Conservation (phyloP, 2,113 vertebrate genomes). For the Cyanoramphus novaezelandiae region DNA sequence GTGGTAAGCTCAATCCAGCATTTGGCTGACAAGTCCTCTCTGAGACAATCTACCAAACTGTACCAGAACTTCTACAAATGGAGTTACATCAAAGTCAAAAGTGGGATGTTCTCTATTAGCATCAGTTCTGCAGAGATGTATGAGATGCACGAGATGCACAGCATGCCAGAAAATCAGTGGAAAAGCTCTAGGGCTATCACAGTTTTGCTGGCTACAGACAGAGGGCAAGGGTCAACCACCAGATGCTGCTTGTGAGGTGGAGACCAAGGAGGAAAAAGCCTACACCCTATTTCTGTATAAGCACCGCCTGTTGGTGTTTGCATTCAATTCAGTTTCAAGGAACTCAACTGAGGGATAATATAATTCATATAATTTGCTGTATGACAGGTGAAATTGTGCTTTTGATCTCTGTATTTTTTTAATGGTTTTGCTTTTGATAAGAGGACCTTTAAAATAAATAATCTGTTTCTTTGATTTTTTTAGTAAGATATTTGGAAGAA, state of each 20-base stretch:
- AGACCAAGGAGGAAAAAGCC: not conserved
- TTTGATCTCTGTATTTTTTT: not conserved
- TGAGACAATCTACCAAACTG: not conserved
- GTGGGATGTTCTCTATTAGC: not conserved
- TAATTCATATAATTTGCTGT: not conserved
- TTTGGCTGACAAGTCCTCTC: not conserved
- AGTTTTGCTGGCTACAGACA: not conserved
- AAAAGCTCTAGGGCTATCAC: not conserved
- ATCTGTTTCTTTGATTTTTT: not conserved
- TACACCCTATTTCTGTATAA: not conserved
- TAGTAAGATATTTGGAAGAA: not conserved
- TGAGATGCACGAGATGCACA: accelerated
- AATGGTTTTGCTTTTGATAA: slow-evolving; percentile 19
- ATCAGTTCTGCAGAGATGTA: not conserved
- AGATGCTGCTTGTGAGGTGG: not conserved
- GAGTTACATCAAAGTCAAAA: not conserved
- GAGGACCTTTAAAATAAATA: not conserved
- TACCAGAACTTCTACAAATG: not conserved
- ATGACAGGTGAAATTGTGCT: not conserved
- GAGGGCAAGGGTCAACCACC: not conserved
- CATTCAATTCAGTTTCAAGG: not conserved
- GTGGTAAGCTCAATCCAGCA: not conserved
- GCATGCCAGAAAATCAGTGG: not conserved
- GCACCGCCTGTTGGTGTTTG: not conserved
- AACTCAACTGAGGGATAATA: not conserved